These are phyloP conservation scores for Drymonia ruficornis DNA, from an alignment of 2,888 invertebrate species.

Conservation along the genomic window DNA sequence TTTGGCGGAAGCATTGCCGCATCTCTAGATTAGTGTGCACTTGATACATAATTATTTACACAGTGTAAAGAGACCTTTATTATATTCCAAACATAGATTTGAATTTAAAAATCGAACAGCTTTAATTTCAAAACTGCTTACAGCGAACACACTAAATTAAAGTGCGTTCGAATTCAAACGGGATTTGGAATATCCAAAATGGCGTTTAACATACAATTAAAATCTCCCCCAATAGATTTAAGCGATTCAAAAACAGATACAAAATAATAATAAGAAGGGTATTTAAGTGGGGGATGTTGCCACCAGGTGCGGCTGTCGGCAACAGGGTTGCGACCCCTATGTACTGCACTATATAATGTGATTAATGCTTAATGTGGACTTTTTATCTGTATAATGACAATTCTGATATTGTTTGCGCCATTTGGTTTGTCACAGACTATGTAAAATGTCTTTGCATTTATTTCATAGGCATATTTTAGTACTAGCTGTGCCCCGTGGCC, in stretches of 20 bases:
- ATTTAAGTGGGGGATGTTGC: slow-evolving; percentile 65
- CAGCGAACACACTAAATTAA: neutral
- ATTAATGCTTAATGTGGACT: slow-evolving; percentile 59
- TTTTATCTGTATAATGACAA: slow-evolving; percentile 35
- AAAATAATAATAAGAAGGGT: slow-evolving; percentile 80
- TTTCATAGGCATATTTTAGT: too few relatives aligned
- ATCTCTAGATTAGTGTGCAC: too few relatives aligned
- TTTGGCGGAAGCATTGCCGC: too few relatives aligned
- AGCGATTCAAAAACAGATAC: slow-evolving; percentile 83
- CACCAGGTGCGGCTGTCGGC: slow-evolving; percentile 70
- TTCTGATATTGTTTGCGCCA: slow-evolving; percentile 16
- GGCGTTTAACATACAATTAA: slow-evolving; percentile 80
- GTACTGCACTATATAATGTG: slow-evolving; percentile 55
- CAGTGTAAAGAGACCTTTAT: too few relatives aligned
- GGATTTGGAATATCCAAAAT: slow-evolving; percentile 75
- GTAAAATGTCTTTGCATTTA: too few relatives aligned
- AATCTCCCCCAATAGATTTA: slow-evolving; percentile 74
- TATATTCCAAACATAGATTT: neutral
- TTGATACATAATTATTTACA: too few relatives aligned
- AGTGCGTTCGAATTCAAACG: slow-evolving; percentile 50
- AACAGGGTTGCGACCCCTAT: slow-evolving; percentile 73
- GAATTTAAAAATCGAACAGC: slow-evolving; percentile 1
- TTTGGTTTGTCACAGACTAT: neutral
- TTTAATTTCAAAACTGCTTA: neutral
- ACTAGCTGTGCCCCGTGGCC: too few relatives aligned